Evolutionary conservation across 2,113 vertebrate species (phyloP).

Genomic region (Clarias gariepinus): DNA sequence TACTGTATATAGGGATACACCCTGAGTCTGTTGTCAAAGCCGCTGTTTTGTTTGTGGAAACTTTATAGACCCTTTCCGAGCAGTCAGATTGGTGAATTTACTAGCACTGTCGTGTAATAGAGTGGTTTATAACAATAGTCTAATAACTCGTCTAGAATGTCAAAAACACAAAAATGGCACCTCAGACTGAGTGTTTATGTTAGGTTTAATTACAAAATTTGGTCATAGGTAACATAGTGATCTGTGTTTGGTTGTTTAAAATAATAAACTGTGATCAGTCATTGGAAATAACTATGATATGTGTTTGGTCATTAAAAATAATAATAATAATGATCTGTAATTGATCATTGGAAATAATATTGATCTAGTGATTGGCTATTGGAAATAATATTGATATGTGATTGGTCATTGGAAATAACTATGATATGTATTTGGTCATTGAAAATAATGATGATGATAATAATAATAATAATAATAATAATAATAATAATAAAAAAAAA

Average conservation of each 20-base stretch:
- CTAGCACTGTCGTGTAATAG: too few relatives aligned
- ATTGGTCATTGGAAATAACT: too few relatives aligned
- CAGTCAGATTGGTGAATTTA: too few relatives aligned
- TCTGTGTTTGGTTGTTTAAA: not conserved
- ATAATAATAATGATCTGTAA: too few relatives aligned
- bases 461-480: too few relatives aligned
- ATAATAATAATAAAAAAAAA: too few relatives aligned
- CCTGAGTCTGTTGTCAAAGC: not conserved
- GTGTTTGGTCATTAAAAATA: not conserved
- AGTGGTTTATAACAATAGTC: not conserved
- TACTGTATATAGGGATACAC: not conserved
- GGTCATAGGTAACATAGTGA: not conserved
- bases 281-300: not conserved
- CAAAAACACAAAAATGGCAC: not conserved
- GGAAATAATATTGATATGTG: not conserved
- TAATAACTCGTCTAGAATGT: not conserved
- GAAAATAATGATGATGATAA: not conserved
- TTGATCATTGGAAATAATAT: too few relatives aligned
- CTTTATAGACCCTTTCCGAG: not conserved
- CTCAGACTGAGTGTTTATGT: not conserved
- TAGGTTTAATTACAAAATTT: not conserved
- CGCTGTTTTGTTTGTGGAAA: not conserved
- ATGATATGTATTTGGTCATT: not conserved
- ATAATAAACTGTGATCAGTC: not conserved
- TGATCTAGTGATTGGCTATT: not conserved